Percentiles rank a stretch among this genome's conserved stretches.
Evolutionary conservation across 2,888 invertebrate species (phyloP).

Genomic region (Deilephila porcellus): DNA sequence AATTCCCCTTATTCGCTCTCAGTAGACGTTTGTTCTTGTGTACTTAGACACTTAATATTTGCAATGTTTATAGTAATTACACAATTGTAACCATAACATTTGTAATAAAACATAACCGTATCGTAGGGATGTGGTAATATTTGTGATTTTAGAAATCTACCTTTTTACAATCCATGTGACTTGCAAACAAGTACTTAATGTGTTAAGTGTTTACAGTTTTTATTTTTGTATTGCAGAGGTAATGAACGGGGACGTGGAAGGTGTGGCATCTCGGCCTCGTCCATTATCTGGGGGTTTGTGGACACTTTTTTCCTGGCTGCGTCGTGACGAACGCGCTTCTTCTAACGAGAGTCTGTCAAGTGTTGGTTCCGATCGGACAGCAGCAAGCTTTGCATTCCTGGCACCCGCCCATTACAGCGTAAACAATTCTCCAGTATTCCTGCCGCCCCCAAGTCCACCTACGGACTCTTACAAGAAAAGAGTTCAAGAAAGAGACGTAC

Average conservation of each 20-base stretch:
- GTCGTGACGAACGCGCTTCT: constrained; percentile 79
- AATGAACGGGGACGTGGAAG: constrained; percentile 68
- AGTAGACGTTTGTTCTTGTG: constrained; percentile 24
- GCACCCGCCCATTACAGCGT: constrained; percentile 81
- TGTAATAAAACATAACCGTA: neutral
- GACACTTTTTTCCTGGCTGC: constrained; percentile 90
- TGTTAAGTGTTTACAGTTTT: neutral
- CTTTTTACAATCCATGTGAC: neutral
- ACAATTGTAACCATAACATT: neutral
- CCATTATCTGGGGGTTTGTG: constrained; percentile 79
- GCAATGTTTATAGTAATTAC: neutral
- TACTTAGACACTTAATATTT: neutral
- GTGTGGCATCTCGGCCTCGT: constrained; percentile 69
- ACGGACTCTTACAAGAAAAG: constrained; percentile 87
- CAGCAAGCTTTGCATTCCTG: constrained; percentile 89
- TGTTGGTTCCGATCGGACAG: constrained; percentile 89
- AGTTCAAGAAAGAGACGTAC: constrained; percentile 84
- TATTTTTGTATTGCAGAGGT: constrained; percentile 57
- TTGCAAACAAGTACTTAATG: neutral
- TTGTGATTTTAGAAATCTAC: neutral
- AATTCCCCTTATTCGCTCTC: constrained; percentile 26
- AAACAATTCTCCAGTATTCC: constrained; percentile 65
- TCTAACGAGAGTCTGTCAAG: constrained; percentile 86
- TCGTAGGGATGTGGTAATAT: neutral
- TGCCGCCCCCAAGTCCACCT: constrained; percentile 83